These are phyloP conservation scores for Drosophila testacea DNA, from an alignment of 2,888 invertebrate species.

Conservation along the genomic window DNA sequence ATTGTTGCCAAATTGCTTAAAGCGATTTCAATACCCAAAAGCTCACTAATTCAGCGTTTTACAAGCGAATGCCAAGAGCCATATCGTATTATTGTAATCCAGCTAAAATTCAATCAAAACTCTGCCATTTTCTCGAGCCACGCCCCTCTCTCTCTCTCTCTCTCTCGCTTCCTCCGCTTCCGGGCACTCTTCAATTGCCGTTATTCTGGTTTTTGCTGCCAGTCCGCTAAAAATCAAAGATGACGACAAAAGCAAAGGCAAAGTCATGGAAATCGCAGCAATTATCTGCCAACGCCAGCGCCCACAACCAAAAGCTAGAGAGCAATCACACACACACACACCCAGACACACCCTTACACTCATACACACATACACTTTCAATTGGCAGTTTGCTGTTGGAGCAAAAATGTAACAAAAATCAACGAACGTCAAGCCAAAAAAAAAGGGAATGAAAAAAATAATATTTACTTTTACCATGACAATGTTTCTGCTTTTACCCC, in stretches of 20 bases:
- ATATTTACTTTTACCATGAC: conserved; percentile 79
- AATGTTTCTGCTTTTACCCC: conserved; percentile 55
- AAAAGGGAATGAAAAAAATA: conserved; percentile 55
- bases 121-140: conserved; percentile 23
- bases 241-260: conserved; percentile 40
- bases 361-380: conserved; percentile 31
- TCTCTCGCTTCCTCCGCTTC: not conserved
- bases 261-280: conserved; percentile 75
- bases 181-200: conserved; percentile 22
- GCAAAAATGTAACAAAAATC: conserved; percentile 65
- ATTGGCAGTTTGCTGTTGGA: conserved; percentile 30
- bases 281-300: conserved; percentile 60
- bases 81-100: conserved; percentile 62
- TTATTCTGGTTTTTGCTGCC: conserved; percentile 22
- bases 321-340: conserved; percentile 27
- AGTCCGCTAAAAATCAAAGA: conserved; percentile 41
- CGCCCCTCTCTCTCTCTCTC: too few relatives aligned
- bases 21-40: conserved; percentile 42
- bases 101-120: conserved; percentile 67
- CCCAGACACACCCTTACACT: conserved; percentile 33
- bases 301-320: conserved; percentile 11
- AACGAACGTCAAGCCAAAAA: conserved; percentile 26
- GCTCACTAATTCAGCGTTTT: conserved; percentile 51
- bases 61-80: conserved; percentile 37
- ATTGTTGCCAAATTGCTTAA: conserved; percentile 43